Percentiles rank a stretch among this genome's conserved stretches.
These are phyloP conservation scores for Euplagia quadripunctaria DNA, from an alignment of 2,888 invertebrate species.

Conservation along the genomic window DNA sequence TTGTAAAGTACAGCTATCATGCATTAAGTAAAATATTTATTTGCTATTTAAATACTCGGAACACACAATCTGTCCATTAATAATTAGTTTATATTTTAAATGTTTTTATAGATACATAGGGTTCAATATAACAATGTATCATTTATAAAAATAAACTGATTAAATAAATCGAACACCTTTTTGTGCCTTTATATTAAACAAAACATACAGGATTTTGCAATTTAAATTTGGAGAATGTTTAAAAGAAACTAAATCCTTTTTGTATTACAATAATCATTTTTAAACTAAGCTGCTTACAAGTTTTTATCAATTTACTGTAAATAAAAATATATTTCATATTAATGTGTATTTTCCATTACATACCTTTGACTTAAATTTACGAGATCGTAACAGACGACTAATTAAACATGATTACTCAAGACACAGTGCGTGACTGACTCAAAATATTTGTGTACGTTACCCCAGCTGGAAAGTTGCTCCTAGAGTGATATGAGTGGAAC, in stretches of 20 bases:
- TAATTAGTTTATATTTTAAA: slow-evolving; percentile 29
- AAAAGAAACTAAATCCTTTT: slow-evolving; percentile 44
- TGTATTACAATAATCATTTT: slow-evolving; percentile 32
- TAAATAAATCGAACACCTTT: slow-evolving; percentile 23
- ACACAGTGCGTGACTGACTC: too few relatives aligned
- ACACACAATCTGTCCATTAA: slow-evolving; percentile 53
- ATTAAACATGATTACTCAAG: too few relatives aligned
- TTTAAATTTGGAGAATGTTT: slow-evolving; percentile 20
- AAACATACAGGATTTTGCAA: slow-evolving; percentile 11
- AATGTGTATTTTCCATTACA: slow-evolving; percentile 13
- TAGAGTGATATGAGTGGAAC: too few relatives aligned
- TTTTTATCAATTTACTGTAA: slow-evolving; percentile 58
- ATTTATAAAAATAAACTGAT: slow-evolving; percentile 17
- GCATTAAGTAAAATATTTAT: slow-evolving; percentile 29
- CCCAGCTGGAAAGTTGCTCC: too few relatives aligned
- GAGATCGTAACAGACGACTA: neutral
- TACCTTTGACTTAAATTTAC: neutral
- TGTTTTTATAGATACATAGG: slow-evolving; percentile 23
- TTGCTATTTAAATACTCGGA: slow-evolving; percentile 45
- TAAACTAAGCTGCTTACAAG: slow-evolving; percentile 55
- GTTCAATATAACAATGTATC: slow-evolving; percentile 8
- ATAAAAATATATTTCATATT: slow-evolving; percentile 56
- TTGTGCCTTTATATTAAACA: slow-evolving; percentile 46
- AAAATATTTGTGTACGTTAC: too few relatives aligned
- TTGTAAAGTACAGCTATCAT: slow-evolving; percentile 28